Evolutionary conservation across 2,888 invertebrate genomes (phyloP), one percentile per base, ranked within the genome.

Genomic region (Meandrusa payeni): DNA sequence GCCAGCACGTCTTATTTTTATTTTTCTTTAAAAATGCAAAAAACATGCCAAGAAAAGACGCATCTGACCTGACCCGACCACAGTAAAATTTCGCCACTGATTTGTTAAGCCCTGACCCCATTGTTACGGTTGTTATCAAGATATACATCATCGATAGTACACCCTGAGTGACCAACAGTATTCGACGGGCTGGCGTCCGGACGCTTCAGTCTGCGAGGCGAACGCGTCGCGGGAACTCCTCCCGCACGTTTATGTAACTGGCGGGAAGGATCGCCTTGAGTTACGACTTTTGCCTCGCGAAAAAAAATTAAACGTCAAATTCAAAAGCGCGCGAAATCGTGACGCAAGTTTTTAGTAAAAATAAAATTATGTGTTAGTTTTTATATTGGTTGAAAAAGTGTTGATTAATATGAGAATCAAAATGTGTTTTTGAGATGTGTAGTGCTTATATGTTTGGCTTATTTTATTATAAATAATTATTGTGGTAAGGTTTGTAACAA

Each of bases 111-210:
- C 82, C 74, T 85, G 86, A 85, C 85, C 83, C 68, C 68, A 61
- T 73, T 74, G 68, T 68, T 61, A 61, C 54, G 55, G 60, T 50
- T 58, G 64, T 76, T 81, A 83, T 86, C 82, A 79, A 76, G 85
- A 85, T 83, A 61, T 57, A 62, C 79, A 81, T 74, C 82, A 77
- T 72, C 85, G 81, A 85, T 83, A 81, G 61, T 61, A 68, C 60
- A 59, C 65, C 61, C 52, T 50, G 42, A 73, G 72, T 83, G 82
- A 81, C 83, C 82, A 80, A 67, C 65, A 72, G 67, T 61, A 52
- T 63, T 64, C 59, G 64, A 47, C 45, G 37, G 50, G 51, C 60
- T 20, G 48, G 52, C 60, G 64, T 61, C 64, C 69, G 66, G 59
- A 58, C 67, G 68, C 63, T 52, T 77, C 83, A 82, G 83, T 82